Base-by-base conservation (phyloP, 2,113 vertebrate species). In the Speoplatyrhinus poulsoni region DNA sequence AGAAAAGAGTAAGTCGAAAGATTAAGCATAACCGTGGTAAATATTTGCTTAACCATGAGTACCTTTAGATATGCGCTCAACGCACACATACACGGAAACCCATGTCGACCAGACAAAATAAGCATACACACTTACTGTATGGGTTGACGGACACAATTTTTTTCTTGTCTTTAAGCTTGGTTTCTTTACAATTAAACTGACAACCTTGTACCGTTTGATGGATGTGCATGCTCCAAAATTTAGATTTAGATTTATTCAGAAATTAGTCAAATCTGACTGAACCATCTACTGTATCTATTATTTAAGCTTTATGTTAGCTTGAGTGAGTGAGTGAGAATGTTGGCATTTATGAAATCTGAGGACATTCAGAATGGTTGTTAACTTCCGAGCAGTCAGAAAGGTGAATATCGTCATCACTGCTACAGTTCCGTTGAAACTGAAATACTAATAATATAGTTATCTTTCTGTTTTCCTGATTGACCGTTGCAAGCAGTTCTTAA, bases 11-110 rank as follows among this genome's bases (percentile, higher is more conserved):
- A 26, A 26, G 2, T 16, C 46, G n/a, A 60, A 55, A 77, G 60
- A 32, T 64, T 70, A 79, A 85, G 80, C 66, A 56, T 49, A 33
- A 71, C 73, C 36, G 61, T 16, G 54, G 62, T 54, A 33, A 60
- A 32, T 83, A 19, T 88, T 87, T 86, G 65, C 70, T 74, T 80
- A 78, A 80, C 75, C 16, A 3, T 54, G 63, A 73, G 46, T 76
- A 66, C 65, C 75, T 68, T 61, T 58, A 3, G 79, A 82, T 84
- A 82, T 84, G 80, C 55, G 52, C 41, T 67, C 50, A n/a, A 59
- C 64, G 2, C 26, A 26, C 26, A 75, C 62, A 62, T 49, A 53
- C 36, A 41, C 7, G 36, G 36, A 41, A 41, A 41, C 36, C 26
- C 36, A 41, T 6, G 36, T 8, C 4, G 1, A 41, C 36, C 36